These are phyloP conservation scores for Micromussa lordhowensis DNA, from an alignment of 92 coral and sea anemone species.

Conservation along the genomic window DNA sequence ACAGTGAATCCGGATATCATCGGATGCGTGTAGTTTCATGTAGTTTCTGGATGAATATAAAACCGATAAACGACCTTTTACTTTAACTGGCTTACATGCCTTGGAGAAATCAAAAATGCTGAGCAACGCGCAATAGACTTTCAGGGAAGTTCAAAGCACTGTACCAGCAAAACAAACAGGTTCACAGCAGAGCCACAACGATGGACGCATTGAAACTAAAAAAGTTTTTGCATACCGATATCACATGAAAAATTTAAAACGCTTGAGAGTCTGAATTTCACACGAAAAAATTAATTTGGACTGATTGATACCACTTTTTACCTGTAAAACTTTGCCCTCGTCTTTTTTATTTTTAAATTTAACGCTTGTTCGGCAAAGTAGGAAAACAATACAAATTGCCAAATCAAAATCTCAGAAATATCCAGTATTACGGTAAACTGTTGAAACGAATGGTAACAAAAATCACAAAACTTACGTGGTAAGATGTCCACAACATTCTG, in stretches of 20 bases:
- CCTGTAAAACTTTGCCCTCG: too few species aligned
- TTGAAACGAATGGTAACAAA: not conserved
- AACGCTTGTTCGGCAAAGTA: not conserved
- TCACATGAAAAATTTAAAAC: not conserved
- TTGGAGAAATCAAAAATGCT: not conserved
- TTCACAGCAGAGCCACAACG: not conserved
- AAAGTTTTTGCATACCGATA: not conserved
- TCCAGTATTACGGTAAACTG: not conserved
- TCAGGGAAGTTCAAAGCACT: not conserved
- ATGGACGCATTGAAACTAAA: not conserved
- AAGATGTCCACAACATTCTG: not conserved
- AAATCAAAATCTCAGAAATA: not conserved
- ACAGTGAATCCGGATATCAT: too few species aligned
- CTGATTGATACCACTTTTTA: not conserved
- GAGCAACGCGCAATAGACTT: not conserved
- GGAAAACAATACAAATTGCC: not conserved
- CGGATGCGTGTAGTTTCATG: too few species aligned
- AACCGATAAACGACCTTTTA: too few species aligned
- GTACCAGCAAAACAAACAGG: not conserved
- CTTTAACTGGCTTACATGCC: too few species aligned
- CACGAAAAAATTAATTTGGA: too few species aligned
- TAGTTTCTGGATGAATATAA: too few species aligned
- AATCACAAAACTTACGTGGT: conserved; percentile 15
- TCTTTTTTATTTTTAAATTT: not conserved
- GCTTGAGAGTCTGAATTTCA: not conserved